Conservation (phyloP, 2,888 invertebrate species). For the Nematopogon swammerdamellus region DNA sequence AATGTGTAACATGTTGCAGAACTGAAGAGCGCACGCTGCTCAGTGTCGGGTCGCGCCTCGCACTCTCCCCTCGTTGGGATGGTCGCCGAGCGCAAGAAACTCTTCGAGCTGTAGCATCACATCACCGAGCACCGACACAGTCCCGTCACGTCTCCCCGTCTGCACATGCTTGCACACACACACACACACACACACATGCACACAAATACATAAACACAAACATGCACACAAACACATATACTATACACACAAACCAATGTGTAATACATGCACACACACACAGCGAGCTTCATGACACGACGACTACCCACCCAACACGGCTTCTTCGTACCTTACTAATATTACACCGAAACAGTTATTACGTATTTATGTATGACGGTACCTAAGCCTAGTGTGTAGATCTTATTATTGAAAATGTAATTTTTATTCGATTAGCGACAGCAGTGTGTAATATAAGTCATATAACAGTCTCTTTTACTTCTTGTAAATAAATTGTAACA, state of each 20-base stretch:
- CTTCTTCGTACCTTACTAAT: background rate
- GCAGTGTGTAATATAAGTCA: background rate
- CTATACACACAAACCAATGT: too few species aligned
- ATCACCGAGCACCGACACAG: background rate
- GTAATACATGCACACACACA: too few species aligned
- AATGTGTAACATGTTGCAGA: slow-evolving; percentile 22
- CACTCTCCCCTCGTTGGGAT: slow-evolving; percentile 62
- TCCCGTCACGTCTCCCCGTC: too few species aligned
- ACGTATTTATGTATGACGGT: background rate
- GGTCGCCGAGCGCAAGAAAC: slow-evolving; percentile 71
- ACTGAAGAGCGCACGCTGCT: slow-evolving; percentile 37
- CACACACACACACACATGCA: too few species aligned
- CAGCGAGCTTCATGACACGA: too few species aligned
- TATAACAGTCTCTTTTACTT: background rate
- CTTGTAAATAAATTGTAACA: slow-evolving; percentile 15
- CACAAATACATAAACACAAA: too few species aligned
- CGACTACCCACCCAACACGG: background rate
- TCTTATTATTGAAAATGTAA: background rate
- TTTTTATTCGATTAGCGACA: background rate
- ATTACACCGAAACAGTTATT: background rate
- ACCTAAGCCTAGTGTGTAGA: background rate
- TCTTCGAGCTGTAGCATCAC: slow-evolving; percentile 53
- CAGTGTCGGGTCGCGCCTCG: slow-evolving; percentile 33
- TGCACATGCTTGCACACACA: too few species aligned
- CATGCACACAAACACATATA: too few species aligned